phyloP scores from a whole-genome alignment of 2,113 vertebrate species.

The Pterophyllum scalare region DNA sequence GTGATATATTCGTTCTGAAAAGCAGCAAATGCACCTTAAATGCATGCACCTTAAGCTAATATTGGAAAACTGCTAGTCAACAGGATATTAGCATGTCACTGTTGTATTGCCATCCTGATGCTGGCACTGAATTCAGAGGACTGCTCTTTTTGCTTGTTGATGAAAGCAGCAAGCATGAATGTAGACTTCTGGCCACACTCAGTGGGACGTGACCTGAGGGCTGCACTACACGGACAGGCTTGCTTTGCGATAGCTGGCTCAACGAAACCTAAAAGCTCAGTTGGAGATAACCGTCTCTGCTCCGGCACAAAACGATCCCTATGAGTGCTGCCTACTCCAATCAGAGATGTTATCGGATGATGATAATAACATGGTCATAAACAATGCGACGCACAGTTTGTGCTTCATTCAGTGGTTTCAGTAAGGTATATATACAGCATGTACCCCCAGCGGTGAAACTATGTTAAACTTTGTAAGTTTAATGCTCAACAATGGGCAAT shows the following conservation, averaged over 20 bases:
- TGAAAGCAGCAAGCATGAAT: not conserved
- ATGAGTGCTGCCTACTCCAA: not conserved
- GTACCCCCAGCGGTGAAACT: too few species aligned
- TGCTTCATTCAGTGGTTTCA: too few species aligned
- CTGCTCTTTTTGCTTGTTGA: too few species aligned
- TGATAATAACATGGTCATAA: not conserved
- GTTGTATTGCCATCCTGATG: not conserved
- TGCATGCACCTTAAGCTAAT: not conserved
- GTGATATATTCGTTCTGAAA: not conserved
- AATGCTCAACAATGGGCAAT: too few species aligned
- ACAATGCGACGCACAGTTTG: too few species aligned
- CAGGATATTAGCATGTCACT: not conserved
- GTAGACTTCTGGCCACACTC: fast-evolving
- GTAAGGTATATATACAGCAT: too few species aligned
- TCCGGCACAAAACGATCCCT: not conserved
- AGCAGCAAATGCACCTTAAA: not conserved
- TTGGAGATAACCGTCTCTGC: not conserved
- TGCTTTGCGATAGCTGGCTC: not conserved
- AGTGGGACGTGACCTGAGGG: not conserved
- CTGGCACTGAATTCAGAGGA: not conserved
- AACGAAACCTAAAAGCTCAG: not conserved
- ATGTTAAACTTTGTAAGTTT: not conserved
- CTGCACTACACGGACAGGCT: not conserved
- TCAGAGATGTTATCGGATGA: too few species aligned
- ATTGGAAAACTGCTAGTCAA: too few species aligned